Evolutionary conservation across 2,888 invertebrate species (phyloP).

Genomic region (Agonopterix heracliana): DNA sequence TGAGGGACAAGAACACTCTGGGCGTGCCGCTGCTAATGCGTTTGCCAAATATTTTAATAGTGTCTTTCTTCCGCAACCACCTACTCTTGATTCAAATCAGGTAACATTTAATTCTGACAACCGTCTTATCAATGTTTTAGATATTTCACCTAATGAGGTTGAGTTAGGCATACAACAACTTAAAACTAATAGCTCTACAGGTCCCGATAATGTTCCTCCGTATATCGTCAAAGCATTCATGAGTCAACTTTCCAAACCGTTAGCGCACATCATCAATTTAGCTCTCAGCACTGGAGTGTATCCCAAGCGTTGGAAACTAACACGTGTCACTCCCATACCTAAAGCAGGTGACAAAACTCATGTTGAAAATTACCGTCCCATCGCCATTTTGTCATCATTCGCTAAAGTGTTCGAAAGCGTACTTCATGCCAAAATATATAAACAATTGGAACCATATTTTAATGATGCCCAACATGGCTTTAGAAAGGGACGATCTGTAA

Average conservation of each 20-base stretch:
- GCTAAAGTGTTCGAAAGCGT: too few relatives aligned
- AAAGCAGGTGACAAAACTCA: too few relatives aligned
- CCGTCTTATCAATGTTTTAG: not conserved
- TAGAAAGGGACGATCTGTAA: too few relatives aligned
- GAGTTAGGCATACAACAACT: not conserved
- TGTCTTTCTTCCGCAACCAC: not conserved
- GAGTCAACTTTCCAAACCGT: not conserved
- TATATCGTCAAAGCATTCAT: not conserved
- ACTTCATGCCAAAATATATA: too few relatives aligned
- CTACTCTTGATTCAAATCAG: not conserved
- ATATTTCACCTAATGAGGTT: not conserved
- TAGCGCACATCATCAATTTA: not conserved
- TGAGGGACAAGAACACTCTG: not conserved
- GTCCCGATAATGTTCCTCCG: not conserved
- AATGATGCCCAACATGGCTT: too few relatives aligned
- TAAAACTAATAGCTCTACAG: not conserved
- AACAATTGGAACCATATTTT: too few relatives aligned
- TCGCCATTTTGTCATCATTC: too few relatives aligned
- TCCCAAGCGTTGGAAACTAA: not conserved
- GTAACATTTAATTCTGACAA: not conserved
- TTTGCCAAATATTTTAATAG: not conserved
- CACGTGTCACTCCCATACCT: not conserved
- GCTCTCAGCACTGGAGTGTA: not conserved
- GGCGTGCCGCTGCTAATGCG: not conserved
- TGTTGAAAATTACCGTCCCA: too few relatives aligned